phyloP scores from a whole-genome alignment of 2,888 invertebrate genomes.

The Phlogophora meticulosa region DNA sequence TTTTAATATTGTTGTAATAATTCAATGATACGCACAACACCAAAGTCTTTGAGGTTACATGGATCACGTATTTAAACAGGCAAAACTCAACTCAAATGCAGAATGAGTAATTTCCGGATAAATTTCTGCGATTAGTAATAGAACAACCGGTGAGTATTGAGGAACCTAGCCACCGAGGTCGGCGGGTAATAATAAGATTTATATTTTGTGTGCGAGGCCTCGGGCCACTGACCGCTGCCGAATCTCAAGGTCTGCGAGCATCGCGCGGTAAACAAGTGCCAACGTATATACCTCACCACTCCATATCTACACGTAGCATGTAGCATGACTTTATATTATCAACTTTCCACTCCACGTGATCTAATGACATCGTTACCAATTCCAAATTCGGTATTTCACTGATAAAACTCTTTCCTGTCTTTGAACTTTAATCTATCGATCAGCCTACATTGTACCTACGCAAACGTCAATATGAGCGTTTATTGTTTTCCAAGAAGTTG shows the following conservation, averaged over 20 bases:
- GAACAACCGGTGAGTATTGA: constrained; percentile 66
- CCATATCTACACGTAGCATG: constrained; percentile 59
- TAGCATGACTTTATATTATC: constrained; percentile 57
- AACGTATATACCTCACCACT: constrained; percentile 71
- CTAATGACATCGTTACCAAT: constrained; percentile 40
- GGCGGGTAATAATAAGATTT: constrained; percentile 81
- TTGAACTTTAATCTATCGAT: constrained; percentile 39
- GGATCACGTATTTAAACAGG: constrained; percentile 34
- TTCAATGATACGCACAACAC: constrained; percentile 15
- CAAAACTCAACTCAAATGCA: constrained; percentile 43
- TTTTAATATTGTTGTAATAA: constrained; percentile 20
- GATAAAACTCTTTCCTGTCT: constrained; percentile 41
- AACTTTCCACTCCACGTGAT: constrained; percentile 60
- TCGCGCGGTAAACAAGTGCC: constrained; percentile 88
- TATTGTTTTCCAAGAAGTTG: constrained; percentile 37
- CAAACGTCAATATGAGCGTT: constrained; percentile 23
- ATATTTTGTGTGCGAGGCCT: constrained; percentile 77
- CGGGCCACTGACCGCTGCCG: constrained; percentile 89
- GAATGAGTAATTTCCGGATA: constrained; percentile 77
- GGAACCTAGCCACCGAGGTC: constrained; percentile 66
- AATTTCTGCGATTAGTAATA: constrained; percentile 75
- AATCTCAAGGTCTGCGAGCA: constrained; percentile 89
- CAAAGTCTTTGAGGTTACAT: constrained; percentile 27
- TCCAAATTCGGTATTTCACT: constrained; percentile 32
- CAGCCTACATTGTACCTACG: constrained; percentile 15